These are phyloP conservation scores for Nettapus auritus DNA, from an alignment of 2,113 vertebrate genomes.

Conservation along the genomic window DNA sequence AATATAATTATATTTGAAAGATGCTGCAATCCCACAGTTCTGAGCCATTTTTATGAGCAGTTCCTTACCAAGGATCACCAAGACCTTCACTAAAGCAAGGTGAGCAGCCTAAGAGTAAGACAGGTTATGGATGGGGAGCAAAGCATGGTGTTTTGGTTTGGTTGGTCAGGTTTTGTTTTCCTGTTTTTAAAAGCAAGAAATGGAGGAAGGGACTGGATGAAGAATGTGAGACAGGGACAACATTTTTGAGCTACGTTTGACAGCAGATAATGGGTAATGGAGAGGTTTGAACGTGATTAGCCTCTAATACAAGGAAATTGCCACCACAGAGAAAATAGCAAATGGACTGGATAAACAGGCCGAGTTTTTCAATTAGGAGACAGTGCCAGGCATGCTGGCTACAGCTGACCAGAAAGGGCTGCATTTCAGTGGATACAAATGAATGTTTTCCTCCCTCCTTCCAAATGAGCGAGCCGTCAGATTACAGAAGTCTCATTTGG, in stretches of 20 bases:
- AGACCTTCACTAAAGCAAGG: not conserved
- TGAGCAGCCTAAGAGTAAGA: not conserved
- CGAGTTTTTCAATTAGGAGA: not conserved
- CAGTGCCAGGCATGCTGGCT: not conserved
- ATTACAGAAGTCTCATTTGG: not conserved
- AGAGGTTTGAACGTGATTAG: constrained; percentile 10
- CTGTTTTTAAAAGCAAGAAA: not conserved
- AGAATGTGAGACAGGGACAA: not conserved
- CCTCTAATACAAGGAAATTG: not conserved
- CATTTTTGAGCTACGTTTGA: not conserved
- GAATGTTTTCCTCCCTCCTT: not conserved
- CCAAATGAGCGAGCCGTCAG: not conserved
- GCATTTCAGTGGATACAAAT: not conserved
- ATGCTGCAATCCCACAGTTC: not conserved
- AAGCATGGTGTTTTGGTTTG: not conserved
- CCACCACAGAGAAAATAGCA: not conserved
- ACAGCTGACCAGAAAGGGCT: not conserved
- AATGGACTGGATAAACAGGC: not conserved
- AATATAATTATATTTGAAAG: not conserved
- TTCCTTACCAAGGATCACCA: not conserved
- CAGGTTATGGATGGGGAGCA: not conserved
- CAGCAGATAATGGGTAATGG: not conserved
- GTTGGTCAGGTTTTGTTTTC: not conserved
- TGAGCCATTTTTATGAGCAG: not conserved
- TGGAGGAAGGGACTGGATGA: not conserved